Conservation (phyloP, 2,113 vertebrate species). For the Setophaga coronata region DNA sequence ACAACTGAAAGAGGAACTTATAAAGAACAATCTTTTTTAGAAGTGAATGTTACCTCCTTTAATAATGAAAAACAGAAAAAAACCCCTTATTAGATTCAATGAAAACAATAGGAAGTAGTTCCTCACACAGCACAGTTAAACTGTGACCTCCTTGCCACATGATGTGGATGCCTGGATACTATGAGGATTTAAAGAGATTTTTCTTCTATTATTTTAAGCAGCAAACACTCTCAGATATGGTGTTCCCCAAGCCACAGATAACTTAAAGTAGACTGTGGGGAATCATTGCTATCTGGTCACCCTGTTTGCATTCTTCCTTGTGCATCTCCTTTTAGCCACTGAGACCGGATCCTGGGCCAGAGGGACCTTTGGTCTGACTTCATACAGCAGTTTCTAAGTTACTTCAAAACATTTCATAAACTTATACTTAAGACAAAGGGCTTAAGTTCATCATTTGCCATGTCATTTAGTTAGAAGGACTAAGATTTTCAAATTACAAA, state of each 20-base stretch:
- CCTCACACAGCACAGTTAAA: not conserved
- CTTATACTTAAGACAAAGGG: not conserved
- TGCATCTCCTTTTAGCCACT: constrained; percentile 7
- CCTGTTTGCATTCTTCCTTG: not conserved
- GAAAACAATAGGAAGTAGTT: not conserved
- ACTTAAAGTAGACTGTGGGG: not conserved
- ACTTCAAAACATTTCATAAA: constrained; percentile 9
- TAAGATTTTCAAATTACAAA: constrained; percentile 46
- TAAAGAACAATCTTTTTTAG: not conserved
- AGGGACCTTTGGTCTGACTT: constrained; percentile 42
- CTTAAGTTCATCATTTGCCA: not conserved
- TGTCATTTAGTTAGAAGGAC: not conserved
- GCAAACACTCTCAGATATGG: not conserved
- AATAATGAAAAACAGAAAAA: not conserved
- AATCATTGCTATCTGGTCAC: not conserved
- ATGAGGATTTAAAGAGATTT: not conserved
- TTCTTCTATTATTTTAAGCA: not conserved
- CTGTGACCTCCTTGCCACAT: not conserved
- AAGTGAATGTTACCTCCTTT: not conserved
- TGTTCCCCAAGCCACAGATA: not conserved
- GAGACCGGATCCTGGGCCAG: not conserved
- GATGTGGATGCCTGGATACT: not conserved
- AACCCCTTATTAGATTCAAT: not conserved
- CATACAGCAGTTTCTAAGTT: constrained; percentile 6
- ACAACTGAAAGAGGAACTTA: not conserved